Base-by-base conservation (phyloP, 1,140 invertebrate species). In the Drosophila eugracilis region DNA sequence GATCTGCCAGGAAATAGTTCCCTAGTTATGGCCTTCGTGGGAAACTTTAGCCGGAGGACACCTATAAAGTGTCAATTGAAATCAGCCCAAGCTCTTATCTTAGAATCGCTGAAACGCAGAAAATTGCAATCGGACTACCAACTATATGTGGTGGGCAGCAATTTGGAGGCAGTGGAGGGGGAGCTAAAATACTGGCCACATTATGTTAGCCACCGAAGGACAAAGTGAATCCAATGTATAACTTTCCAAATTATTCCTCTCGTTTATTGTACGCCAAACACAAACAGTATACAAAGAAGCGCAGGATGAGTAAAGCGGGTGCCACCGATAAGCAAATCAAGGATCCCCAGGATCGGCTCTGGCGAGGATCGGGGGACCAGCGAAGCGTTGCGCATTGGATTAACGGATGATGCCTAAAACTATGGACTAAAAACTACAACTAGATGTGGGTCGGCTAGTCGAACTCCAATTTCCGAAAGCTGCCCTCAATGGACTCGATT, bases 391-490 rank as follows among this genome's bases (percentile, higher is more conserved):
- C 76, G 80, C 76, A 34, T 63, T 58, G 63, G 44, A 34, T 76
- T 74, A 70, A 78, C 47, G 62, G 55, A 81, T 81, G 70, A 71
- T 79, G 80, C 72, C 62, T 85, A 81, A 14, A 24, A 73, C 79
- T 84, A 84, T 4, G n/a, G 14, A 41, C 63, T 70, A 36, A 19
- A 22, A 36, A 52, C 67, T 74, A 47, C 26, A 62, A 24, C 69
- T 58, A 62, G 22, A 47, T 5, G 28, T 45, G 21, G 24, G 15
- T 14, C n/a, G 26, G 21, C 75, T 92, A 96, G 89, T 96, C 95
- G 36, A 96, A 94, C 90, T 96, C 95, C 55, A 95, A 83, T 91
- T 95, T 95, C 55, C 95, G 93, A 85, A 96, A 96, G 72, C 94
- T 95, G 17, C 95, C 95, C 77, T 93, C 93, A 30, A 95, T 92